Percentiles rank a stretch among this genome's conserved stretches.
phyloP scores from a whole-genome alignment of 1,140 invertebrate species.

The Sitobion miscanthi region DNA sequence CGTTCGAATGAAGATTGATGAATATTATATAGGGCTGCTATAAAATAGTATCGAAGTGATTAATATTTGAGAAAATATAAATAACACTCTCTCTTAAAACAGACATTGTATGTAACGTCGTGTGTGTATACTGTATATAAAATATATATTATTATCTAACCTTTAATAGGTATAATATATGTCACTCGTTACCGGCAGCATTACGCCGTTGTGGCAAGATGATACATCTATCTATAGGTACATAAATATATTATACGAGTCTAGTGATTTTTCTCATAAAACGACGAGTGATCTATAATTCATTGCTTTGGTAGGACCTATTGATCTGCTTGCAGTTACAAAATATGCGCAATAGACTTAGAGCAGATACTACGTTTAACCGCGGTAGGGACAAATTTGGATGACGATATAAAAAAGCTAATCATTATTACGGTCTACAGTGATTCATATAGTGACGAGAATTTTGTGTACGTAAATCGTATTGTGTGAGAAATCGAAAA shows the following conservation, averaged over 20 bases:
- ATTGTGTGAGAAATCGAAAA: not conserved
- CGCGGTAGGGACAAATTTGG: not conserved
- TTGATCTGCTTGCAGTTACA: not conserved
- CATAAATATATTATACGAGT: not conserved
- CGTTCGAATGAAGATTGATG: constrained; percentile 1
- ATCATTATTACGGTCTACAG: not conserved
- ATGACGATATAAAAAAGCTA: not conserved
- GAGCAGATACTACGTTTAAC: no score
- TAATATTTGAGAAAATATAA: constrained; percentile 18
- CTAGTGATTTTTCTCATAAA: not conserved
- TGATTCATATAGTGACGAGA: not conserved
- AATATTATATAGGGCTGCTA: not conserved
- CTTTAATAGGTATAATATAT: not conserved
- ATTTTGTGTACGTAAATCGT: not conserved
- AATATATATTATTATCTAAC: not conserved
- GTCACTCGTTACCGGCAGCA: not conserved
- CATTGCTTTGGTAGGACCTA: not conserved
- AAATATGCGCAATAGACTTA: not conserved
- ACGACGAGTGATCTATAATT: not conserved
- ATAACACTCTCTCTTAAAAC: not conserved
- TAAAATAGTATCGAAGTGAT: not conserved
- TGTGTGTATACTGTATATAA: not conserved
- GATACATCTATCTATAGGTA: not conserved
- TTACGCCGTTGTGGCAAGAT: not conserved
- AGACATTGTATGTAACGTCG: not conserved